Base-by-base conservation (phyloP, 2,797 vertebrate species). In the Centroberyx gerrardi region DNA sequence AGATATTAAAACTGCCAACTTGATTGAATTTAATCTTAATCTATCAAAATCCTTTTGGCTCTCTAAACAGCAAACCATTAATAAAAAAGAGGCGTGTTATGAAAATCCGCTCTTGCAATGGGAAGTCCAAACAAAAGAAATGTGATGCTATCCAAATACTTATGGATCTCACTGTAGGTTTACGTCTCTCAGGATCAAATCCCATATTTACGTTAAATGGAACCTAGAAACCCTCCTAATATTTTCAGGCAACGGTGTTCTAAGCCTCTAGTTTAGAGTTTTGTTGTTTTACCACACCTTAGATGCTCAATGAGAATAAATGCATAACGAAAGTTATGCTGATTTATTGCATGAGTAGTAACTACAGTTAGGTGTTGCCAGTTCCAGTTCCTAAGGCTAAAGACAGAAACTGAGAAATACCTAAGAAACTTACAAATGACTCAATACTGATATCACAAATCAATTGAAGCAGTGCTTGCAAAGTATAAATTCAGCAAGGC, bases 1-100 rank as follows among this genome's bases (percentile, higher is more conserved):
- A 76, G 4, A 79, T 72, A 59, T n/a, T 13, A 42, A 42, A 67
- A 54, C 42, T 40, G 58, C 48, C 27, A 40, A 62, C 68, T 72
- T 74, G 8, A 14, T 18, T 1, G 62, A 76, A 78, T 36, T 22
- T 48, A n/a, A 82, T 81, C 59, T 72, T 78, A 62, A 70, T 80
- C 56, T 62, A 42, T 75, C 7, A 62, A 77, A 78, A 74, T 68
- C 59, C 62, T 66, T 76, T 72, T 18, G 22, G 53, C 28, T 67
- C 4, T 28, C 31, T 38, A 13, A 69, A 74, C 1, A 1, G 8
- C 14, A 55, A 17, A 69, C 46, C 7, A 44, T 22, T 42, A 51
- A 67, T 62, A 4, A 14, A 63, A 46, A 33, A 22, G 10, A n/a
- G 4, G 18, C 22, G 22, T 22, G 22, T 22, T 22, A 22, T 22